Evolutionary conservation across 2,113 vertebrate genomes (phyloP).

Genomic region (Cheirogaleus medius): DNA sequence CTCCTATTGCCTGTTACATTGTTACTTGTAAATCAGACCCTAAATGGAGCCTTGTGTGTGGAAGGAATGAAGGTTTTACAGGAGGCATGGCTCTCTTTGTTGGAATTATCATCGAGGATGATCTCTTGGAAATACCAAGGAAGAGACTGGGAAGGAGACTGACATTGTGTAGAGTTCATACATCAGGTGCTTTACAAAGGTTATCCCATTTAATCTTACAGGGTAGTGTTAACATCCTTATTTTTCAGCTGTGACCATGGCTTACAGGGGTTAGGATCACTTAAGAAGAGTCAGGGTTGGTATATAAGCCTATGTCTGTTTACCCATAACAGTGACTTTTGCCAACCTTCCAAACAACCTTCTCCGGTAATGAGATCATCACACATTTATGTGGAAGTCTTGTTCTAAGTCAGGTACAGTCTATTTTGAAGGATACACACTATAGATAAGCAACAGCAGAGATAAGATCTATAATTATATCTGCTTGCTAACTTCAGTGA

Average conservation of each 20-base stretch:
- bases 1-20: background rate
- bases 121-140: background rate
- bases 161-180: background rate
- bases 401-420: background rate
- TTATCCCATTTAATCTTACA: background rate
- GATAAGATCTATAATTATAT: background rate
- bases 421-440: background rate
- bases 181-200: background rate
- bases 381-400: background rate
- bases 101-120: background rate
- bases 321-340: background rate
- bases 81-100: background rate
- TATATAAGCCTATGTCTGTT: background rate
- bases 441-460: background rate
- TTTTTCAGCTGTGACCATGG: background rate
- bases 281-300: background rate
- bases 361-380: background rate
- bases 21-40: background rate
- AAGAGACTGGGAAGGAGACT: background rate
- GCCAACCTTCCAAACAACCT: background rate
- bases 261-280: background rate
- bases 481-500: background rate
- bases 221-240: background rate
- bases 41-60: background rate
- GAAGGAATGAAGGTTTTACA: background rate